Base-by-base conservation (phyloP, 1,140 invertebrate genomes). In the Dolichoris vasculosae region DNA sequence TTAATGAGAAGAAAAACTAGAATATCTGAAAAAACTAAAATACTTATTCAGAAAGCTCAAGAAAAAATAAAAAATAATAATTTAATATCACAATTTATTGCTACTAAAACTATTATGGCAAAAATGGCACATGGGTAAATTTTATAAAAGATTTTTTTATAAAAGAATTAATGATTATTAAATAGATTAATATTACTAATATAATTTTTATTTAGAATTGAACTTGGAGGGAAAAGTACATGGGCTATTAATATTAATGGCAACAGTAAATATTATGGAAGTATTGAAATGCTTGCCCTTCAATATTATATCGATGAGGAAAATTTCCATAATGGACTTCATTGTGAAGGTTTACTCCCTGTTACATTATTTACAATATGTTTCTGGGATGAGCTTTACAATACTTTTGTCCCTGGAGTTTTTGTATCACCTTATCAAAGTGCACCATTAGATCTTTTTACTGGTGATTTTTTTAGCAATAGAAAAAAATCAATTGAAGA, bases 341-440 rank as follows among this genome's bases (percentile, higher is more conserved):
- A 97, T 90, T 96, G 95, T 86, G 97, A 97, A 91, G 96, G 96
- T 9, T 91, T 94, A 2, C 94, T 96, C 7, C 94, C 96, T 6
- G 92, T 93, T 55, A 94, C 94, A 3, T 89, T 97, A 78, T 96
- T 96, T 90, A 92, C 91, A n/a, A 88, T 96, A 1, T 91, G 96
- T 3, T 97, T 97, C 90, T 97, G 96, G 96, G 95, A 97, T 79
- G 95, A 96, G 20, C 94, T 97, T 55, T 97, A 96, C 89, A 90
- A 92, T 81, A 88, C 92, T 38, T 90, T 92, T 4, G 90, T 96
- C 64, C 93, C 95, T 17, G 96, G 97, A 89, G 93, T 95, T 9
- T 97, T 97, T 90, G 91, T 96, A 11, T 94, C 94, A 17, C 89
- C 89, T 0, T 96, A 95, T 90, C 96, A 97, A 91, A 89, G 93